Conservation (phyloP, 2,888 invertebrate genomes). For the Microdon myrmicae region DNA sequence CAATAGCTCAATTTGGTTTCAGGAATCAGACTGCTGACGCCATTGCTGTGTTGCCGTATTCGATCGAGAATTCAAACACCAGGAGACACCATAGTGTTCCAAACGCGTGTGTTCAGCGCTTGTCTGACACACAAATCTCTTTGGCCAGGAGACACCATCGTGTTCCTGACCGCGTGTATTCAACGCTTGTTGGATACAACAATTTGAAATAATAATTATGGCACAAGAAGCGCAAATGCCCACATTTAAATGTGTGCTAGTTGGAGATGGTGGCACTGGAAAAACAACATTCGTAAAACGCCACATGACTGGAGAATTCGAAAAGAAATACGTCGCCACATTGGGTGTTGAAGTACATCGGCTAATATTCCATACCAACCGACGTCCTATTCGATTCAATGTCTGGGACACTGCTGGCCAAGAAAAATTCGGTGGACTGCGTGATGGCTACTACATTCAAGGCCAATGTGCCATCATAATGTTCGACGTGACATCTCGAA, state of each 20-base stretch:
- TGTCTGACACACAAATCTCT: no score
- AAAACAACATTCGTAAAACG: slow-evolving; percentile 99
- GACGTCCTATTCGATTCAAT: slow-evolving; percentile 97
- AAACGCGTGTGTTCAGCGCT: no score
- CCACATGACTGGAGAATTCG: slow-evolving; percentile 99
- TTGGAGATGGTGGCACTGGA: slow-evolving; percentile 99
- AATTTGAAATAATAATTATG: slow-evolving; percentile 70
- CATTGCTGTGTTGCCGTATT: no score
- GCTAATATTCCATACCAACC: slow-evolving; percentile 95
- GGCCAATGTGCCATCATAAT: slow-evolving; percentile 97
- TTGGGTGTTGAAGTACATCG: slow-evolving; percentile 99
- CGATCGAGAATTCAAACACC: no score
- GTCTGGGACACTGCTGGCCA: slow-evolving; percentile 99
- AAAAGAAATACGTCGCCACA: slow-evolving; percentile 99
- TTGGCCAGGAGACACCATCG: no score
- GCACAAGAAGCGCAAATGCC: slow-evolving; percentile 86
- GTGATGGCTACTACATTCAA: slow-evolving; percentile 99
- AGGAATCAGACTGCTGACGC: no score
- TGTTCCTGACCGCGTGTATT: no score
- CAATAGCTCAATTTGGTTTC: no score
- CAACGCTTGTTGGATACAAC: no score
- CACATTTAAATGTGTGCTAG: slow-evolving; percentile 95
- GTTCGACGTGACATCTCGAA: slow-evolving; percentile 99
- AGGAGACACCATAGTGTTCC: no score
- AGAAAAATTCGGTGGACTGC: slow-evolving; percentile 98